Conservation (phyloP, 2,888 invertebrate species). For the Polydrusus cervinus region DNA sequence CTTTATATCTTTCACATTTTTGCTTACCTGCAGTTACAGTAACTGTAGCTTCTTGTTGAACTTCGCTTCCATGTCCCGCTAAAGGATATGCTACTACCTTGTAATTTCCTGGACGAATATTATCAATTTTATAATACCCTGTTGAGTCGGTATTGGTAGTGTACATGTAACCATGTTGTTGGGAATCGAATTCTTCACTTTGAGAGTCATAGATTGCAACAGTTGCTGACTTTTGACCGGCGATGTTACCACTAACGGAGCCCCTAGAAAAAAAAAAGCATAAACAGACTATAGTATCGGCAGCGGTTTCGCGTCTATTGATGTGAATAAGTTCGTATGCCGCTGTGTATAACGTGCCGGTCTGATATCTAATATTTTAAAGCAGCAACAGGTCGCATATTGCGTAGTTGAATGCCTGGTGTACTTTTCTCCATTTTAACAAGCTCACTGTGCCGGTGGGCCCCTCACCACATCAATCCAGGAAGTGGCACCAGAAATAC, state of each 20-base stretch:
- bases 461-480: too few relatives aligned
- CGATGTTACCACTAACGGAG: conserved; percentile 30
- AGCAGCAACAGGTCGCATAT: too few relatives aligned
- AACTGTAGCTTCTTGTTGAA: conserved; percentile 25
- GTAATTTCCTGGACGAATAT: conserved; percentile 46
- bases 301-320: too few relatives aligned
- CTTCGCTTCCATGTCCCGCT: conserved; percentile 50
- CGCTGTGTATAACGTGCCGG: too few relatives aligned
- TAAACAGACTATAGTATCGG: too few relatives aligned
- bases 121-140: conserved; percentile 29
- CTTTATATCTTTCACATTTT: too few relatives aligned
- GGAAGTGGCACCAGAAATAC: too few relatives aligned
- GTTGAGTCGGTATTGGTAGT: conserved; percentile 32
- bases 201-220: conserved; percentile 31
- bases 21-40: conserved; percentile 31
- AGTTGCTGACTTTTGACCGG: conserved; percentile 35
- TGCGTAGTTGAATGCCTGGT: too few relatives aligned
- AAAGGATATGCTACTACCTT: conserved; percentile 37
- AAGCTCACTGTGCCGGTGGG: too few relatives aligned
- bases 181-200: conserved; percentile 36
- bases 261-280: conserved; percentile 35
- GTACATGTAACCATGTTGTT: conserved; percentile 42
- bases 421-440: too few relatives aligned
- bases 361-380: too few relatives aligned
- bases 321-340: too few relatives aligned